Evolutionary conservation across 2,797 vertebrate species (phyloP).

Genomic region (Cottoperca gobio): DNA sequence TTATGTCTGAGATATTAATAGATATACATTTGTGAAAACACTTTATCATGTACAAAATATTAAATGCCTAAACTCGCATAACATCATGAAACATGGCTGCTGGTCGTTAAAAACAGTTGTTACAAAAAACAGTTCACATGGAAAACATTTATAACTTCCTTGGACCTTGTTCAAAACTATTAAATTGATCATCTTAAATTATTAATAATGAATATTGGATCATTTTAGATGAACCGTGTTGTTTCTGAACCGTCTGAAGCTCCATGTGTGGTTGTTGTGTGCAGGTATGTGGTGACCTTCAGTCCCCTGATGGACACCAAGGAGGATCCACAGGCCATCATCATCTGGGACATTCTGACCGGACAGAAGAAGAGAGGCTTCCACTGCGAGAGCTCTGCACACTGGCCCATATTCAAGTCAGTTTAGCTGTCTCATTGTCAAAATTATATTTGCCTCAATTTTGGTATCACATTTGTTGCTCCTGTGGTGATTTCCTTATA

Average conservation of each 20-base stretch:
- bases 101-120: no score
- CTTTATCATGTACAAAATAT: no score
- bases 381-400: constrained; percentile 98
- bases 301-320: constrained; percentile 97
- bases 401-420: constrained; percentile 99
- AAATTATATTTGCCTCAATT: background rate
- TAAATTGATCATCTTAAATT: background rate
- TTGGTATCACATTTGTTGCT: background rate
- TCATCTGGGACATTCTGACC: constrained; percentile 98
- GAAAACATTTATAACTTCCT: no score
- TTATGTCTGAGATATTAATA: no score
- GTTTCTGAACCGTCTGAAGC: background rate
- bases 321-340: constrained; percentile 98
- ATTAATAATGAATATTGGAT: background rate
- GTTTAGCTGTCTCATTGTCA: constrained; percentile 36
- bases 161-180: background rate
- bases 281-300: constrained; percentile 96
- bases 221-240: background rate
- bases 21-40: no score
- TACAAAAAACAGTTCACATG: no score
- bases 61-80: no score
- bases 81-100: no score
- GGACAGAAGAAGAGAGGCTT: constrained; percentile 99
- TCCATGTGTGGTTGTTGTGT: background rate
- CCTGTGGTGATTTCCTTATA: background rate